Percentiles rank a stretch among this genome's conserved stretches.
Conservation (phyloP, 2,113 vertebrate genomes). For the Brachypodius melanocephalos region DNA sequence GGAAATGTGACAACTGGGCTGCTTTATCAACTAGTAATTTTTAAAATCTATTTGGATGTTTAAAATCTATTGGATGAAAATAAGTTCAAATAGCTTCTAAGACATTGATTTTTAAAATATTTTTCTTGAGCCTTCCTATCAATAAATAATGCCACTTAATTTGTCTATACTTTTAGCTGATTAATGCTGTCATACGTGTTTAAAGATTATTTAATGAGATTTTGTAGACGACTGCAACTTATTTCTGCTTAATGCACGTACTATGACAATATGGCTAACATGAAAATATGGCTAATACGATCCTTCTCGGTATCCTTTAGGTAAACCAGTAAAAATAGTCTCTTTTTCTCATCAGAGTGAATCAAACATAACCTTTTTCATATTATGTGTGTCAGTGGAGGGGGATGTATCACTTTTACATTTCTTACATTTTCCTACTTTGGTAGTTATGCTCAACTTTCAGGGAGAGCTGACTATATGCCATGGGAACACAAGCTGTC, state of each 20-base stretch:
- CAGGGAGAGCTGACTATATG: neutral
- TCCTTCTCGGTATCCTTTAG: neutral
- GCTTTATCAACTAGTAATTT: neutral
- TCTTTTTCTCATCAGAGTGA: neutral
- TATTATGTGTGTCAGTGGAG: neutral
- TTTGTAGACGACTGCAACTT: neutral
- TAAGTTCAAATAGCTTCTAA: neutral
- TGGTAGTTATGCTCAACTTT: neutral
- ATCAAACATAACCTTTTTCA: neutral
- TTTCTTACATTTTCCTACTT: neutral
- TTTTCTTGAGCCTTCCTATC: neutral
- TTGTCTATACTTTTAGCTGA: neutral
- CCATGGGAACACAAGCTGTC: neutral
- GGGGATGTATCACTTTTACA: neutral
- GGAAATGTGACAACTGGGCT: neutral
- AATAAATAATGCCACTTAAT: neutral
- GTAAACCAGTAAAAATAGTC: neutral
- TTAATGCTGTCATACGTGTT: neutral
- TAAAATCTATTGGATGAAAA: neutral
- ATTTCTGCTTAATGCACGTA: neutral
- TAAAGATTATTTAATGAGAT: neutral
- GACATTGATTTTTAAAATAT: neutral
- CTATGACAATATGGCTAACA: neutral
- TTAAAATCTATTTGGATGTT: neutral
- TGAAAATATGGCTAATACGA: neutral